Base-by-base conservation (phyloP, 2,888 invertebrate genomes). In the Megaustenia siamemsis region DNA sequence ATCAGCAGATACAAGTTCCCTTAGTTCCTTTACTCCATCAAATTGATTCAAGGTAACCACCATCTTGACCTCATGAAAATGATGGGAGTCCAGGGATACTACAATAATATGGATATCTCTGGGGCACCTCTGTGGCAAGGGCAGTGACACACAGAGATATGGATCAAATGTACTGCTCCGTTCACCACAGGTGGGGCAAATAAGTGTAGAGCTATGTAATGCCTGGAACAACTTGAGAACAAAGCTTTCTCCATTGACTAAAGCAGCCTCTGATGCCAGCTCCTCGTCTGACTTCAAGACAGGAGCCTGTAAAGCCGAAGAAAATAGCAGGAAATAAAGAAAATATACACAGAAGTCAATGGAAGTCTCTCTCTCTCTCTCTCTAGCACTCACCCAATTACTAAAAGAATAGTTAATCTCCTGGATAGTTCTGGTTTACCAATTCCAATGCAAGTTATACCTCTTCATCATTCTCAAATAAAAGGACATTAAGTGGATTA, bases 151-250 rank as follows among this genome's bases (percentile, higher is more conserved):
- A 94, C 98, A 98, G 89, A 98, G 97, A 95, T 98, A 99, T 32
- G 98, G 98, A 94, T 99, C 99, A 95, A 98, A 99, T 66, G 98
- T 99, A 94, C 98, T 98, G 89, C 98, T 98, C 92, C 98, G 97
- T 88, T 97, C 96, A 91, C 96, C 96, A 95, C 99, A 99, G 91
- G 97, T 96, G n/a, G 97, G 97, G 95, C 99, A 99, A 86, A 97
- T 97, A 88, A 99, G 95, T 69, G 96, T 98, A 77, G 98, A 98
- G 35, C 96, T 96, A 94, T 98, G 98, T 94, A 98, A 97, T 78
- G 98, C 98, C 95, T 98, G 98, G 94, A 99, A 99, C 87, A 98
- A 96, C 84, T 97, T 96, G 94, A 98, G 98, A 77, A 99, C 97
- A 95, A 98, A 98, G 91, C 98, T 98, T 94, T 98, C 96, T 90